phyloP scores from a whole-genome alignment of 1,140 invertebrate genomes.

The Zelostemma sp. region DNA sequence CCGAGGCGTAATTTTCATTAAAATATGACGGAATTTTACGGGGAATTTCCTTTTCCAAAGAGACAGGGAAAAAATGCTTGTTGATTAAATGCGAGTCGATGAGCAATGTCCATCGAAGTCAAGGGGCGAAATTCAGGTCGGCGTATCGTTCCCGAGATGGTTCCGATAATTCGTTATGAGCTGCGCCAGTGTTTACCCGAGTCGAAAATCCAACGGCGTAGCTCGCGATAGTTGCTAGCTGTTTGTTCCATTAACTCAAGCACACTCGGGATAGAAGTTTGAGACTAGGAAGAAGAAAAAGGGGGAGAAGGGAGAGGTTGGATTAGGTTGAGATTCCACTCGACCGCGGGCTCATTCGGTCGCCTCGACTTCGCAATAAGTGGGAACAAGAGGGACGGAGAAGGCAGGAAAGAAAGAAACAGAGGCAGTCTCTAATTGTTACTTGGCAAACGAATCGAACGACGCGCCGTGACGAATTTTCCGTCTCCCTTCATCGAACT shows the following conservation, averaged over 20 bases:
- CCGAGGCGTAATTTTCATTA: too few relatives aligned
- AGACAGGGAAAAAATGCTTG: too few relatives aligned
- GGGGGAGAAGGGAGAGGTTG: background rate
- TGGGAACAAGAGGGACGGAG: constrained; percentile 6
- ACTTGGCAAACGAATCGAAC: constrained; percentile 37
- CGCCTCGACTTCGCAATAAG: constrained; percentile 35
- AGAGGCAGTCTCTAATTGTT: constrained; percentile 25
- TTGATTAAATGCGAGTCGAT: too few relatives aligned
- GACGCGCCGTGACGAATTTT: constrained; percentile 15
- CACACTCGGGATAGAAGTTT: constrained; percentile 35
- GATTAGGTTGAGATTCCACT: constrained; percentile 7
- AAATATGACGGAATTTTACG: too few relatives aligned
- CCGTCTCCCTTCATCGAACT: background rate
- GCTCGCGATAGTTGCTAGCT: constrained; percentile 30
- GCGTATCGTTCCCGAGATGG: too few relatives aligned
- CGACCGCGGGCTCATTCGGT: constrained; percentile 20
- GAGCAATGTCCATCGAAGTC: background rate
- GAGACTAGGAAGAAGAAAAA: constrained; percentile 6
- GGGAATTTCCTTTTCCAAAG: too few relatives aligned
- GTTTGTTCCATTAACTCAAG: constrained; percentile 49
- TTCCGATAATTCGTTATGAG: background rate
- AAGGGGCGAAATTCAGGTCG: too few relatives aligned
- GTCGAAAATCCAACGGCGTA: constrained; percentile 29
- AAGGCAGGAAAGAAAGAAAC: background rate
- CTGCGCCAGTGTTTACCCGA: constrained; percentile 22